Base-by-base conservation (phyloP, 2,113 vertebrate species). In the Chaetura pelagica region DNA sequence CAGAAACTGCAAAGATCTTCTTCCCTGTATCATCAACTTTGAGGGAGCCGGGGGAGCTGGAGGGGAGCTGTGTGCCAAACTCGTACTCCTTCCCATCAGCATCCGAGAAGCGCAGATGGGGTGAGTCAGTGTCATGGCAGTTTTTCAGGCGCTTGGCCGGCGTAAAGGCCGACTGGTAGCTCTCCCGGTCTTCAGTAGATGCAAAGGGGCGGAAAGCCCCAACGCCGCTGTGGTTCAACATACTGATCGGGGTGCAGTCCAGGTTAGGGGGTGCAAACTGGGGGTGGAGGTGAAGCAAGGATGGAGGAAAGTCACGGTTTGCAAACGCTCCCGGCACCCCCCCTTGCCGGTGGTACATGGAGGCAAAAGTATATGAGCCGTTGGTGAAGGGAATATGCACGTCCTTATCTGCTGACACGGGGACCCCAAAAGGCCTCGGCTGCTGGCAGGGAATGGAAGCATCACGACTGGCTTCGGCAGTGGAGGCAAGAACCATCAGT, bases 71-170 rank as follows among this genome's bases (percentile, higher is more conserved):
- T 16, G 98, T 93, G 62, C 99, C 99, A 97, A 99, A 99, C 98
- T 99, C 99, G 1, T 99, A 99, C 97, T 99, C 99, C 99, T 99
- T 99, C 87, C 99, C 99, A 96, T 99, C 99, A 27, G 99, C 99
- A 32, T 99, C 99, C 22, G 99, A 99, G 98, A 99, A 99, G 95
- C 99, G 99, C 97, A 99, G 98, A 97, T 99, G 99, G 76, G 99
- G 99, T 6, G 99, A 99, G 20, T 99, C 99, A 9, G 99, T 98
- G 96, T 99, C 99, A 76, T 99, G 98, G 98, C 99, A 99, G 98
- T 99, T 99, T 96, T 99, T 99, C 80, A 99, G 99, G 96, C 99
- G 98, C 94, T 99, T 99, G 97, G 99, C 99, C 2, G 99, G 99
- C 1, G 99, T 99, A 78, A 99, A 99, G 82, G 99, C 99, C 6